Conservation (phyloP, 2,113 vertebrate genomes). For the human (Homo sapiens) region DNA sequence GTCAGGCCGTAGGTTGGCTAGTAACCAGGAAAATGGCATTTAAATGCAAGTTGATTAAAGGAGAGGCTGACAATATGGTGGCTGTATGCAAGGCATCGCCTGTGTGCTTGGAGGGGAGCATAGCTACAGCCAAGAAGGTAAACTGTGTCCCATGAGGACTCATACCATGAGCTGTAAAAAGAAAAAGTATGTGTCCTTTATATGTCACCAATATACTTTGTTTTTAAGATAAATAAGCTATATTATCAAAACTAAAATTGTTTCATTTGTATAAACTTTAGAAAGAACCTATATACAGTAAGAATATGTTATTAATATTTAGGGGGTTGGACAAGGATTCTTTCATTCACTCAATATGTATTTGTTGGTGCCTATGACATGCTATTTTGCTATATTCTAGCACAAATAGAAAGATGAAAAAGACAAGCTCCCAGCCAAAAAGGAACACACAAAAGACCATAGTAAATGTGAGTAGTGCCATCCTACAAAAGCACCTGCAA, state of each 20-base stretch:
- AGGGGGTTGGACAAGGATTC: not conserved
- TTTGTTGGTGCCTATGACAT: not conserved
- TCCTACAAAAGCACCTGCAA: not conserved
- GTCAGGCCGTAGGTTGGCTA: not conserved
- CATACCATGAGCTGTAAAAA: not conserved
- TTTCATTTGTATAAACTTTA: not conserved
- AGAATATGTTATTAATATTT: not conserved
- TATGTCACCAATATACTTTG: not conserved
- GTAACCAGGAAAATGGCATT: not conserved
- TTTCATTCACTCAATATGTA: not conserved
- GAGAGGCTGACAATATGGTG: not conserved
- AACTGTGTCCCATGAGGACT: not conserved
- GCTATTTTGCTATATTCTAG: not conserved
- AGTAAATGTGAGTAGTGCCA: not conserved
- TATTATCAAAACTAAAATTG: not conserved
- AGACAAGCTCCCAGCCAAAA: not conserved
- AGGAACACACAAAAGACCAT: not conserved
- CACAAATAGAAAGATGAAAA: not conserved
- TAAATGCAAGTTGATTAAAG: not conserved
- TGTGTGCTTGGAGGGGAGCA: not conserved
- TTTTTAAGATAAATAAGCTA: not conserved
- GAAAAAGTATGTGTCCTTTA: conserved; percentile 5
- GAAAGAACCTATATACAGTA: not conserved
- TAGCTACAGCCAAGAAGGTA: not conserved
- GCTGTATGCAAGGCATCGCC: not conserved